These are phyloP conservation scores for Ataeniobius toweri DNA, from an alignment of 2,797 vertebrate species.

Conservation along the genomic window DNA sequence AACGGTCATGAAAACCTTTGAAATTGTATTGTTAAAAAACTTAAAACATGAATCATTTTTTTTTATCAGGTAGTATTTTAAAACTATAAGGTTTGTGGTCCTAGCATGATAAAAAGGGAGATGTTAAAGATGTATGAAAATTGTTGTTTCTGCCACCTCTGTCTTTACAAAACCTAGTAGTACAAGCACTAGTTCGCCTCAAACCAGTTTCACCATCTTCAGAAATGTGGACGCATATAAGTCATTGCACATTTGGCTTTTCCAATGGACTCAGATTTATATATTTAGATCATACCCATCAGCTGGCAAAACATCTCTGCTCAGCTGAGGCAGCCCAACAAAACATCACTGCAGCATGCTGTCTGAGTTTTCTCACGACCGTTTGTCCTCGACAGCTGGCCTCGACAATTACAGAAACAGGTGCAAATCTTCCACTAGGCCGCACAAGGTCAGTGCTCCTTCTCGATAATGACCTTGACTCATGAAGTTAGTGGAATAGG, in stretches of 20 bases:
- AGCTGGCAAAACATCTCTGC: constrained; percentile 62
- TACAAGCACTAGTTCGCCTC: neutral
- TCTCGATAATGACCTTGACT: constrained; percentile 59
- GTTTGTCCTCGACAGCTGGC: constrained; percentile 70
- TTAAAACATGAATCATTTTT: neutral
- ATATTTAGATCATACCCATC: constrained; percentile 57
- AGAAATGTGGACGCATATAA: constrained; percentile 7
- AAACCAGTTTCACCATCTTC: neutral
- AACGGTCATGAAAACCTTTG: neutral
- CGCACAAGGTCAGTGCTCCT: constrained; percentile 38
- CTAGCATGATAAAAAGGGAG: neutral
- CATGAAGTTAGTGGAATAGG: neutral
- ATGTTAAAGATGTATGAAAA: neutral
- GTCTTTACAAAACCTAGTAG: neutral
- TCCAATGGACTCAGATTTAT: constrained; percentile 41
- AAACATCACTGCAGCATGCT: constrained; percentile 51
- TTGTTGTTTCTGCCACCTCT: neutral
- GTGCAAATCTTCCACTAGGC: constrained; percentile 61
- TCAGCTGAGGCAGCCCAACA: constrained; percentile 60
- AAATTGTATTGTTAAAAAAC: neutral
- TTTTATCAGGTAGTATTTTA: neutral
- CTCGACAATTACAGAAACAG: constrained; percentile 59
- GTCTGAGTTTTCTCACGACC: constrained; percentile 70
- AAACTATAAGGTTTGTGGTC: neutral
- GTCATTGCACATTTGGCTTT: constrained; percentile 34